Evolutionary conservation across 2,888 invertebrate genomes (phyloP), one percentile per base, ranked within the genome.

Genomic region (Melieria picta): DNA sequence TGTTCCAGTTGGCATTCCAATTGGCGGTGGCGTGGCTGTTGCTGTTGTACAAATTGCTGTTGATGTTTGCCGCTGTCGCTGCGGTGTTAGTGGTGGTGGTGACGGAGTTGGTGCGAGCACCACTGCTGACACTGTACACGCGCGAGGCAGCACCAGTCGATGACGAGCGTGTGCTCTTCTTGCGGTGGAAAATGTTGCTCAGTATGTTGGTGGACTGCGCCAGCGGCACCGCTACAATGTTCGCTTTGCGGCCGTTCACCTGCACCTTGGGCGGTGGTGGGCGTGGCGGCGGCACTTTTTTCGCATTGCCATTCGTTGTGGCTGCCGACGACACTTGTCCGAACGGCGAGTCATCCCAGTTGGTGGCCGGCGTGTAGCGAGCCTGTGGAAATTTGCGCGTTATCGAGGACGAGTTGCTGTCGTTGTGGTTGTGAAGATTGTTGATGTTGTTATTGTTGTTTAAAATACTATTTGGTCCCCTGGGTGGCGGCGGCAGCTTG

Each of bases 401-500:
- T 75, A 85, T 84, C 68, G 81, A 82, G 13, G 80, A 76, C 2
- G 77, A 77, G 56, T 66, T 64, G 11, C 69, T 74, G 55, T 71
- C 61, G 46, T 76, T 74, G 56, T 74, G 50, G 48, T 74, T 67
- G 10, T 45, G 60, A 42, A 52, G 50, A 7, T 46, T 77, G 52
- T 78, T 79, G 58, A 74, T 80, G 65, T 77, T 74, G 67, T 69
- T 78, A 70, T 75, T 75, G 43, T 63, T 78, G 5, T 16, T 65
- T 11, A 30, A 45, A 55, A 63, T 66, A 16, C 64, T 68, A 30
- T 61, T 71, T 7, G 76, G 67, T 42, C 80, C 81, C 74, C 80
- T 82, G 4, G 86, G 85, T 6, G 87, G 86, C 7, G 87, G 86
- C 68, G 86, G 86, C 69, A 86, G 76, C 77, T 82, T 86, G n/a